A percentile compares a stretch with the other conserved stretches of the same genome.
Conservation (phyloP, 1,140 invertebrate genomes). For the Zaprionus taronus region DNA sequence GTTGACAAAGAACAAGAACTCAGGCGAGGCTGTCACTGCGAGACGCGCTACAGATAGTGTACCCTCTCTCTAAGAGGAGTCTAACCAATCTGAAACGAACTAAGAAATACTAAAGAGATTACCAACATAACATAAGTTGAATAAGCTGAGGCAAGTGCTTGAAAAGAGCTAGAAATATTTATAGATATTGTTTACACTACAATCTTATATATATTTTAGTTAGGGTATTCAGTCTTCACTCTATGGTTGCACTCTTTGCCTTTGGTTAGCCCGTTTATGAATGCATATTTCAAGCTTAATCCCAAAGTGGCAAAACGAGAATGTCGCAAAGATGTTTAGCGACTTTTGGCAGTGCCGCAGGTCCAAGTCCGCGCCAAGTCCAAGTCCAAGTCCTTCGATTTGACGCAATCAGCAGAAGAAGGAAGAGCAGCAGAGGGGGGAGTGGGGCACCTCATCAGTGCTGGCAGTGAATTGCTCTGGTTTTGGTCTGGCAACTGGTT, state of each 20-base stretch:
- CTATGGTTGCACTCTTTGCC: constrained; percentile 1
- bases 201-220: not conserved
- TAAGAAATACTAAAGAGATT: too few relatives aligned
- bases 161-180: not conserved
- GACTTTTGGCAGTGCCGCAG: constrained; percentile 59
- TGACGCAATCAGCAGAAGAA: not conserved
- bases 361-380: constrained; percentile 3
- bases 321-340: constrained; percentile 67
- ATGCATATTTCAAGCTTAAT: constrained; percentile 81
- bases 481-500: constrained; percentile 68
- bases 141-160: not conserved
- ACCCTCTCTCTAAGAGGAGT: too few relatives aligned
- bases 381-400: constrained; percentile 9
- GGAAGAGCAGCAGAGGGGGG: not conserved
- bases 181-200: not conserved
- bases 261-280: constrained; percentile 57
- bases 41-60: not conserved
- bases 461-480: constrained; percentile 52
- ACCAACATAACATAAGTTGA: not conserved
- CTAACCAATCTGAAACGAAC: too few relatives aligned
- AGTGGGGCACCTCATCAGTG: not conserved
- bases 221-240: constrained; percentile 24
- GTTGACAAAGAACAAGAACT: constrained; percentile 3
- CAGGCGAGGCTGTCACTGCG: not conserved
- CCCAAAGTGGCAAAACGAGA: constrained; percentile 81